Evolutionary conservation across 2,797 vertebrate species (phyloP).

Genomic region (Delichon dasypus): DNA sequence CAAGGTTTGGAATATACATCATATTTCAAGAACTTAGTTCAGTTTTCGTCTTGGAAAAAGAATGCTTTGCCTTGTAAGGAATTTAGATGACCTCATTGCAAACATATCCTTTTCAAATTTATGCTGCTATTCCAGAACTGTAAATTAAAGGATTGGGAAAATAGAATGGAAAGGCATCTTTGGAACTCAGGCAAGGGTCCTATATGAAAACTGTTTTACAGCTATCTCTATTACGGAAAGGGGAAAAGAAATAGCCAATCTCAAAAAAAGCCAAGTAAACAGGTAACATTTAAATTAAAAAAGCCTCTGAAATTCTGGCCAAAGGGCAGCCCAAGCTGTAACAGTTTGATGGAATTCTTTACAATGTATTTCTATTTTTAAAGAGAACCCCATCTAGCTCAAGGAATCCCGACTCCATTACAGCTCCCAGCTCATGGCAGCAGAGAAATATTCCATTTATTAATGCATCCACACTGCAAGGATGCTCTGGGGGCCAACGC

Average conservation of each 20-base stretch:
- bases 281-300: constrained; percentile 52
- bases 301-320: constrained; percentile 15
- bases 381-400: constrained; percentile 36
- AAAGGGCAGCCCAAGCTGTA: constrained; percentile 34
- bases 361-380: constrained; percentile 54
- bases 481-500: constrained; percentile 57
- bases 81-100: constrained; percentile 24
- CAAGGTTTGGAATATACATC: constrained; percentile 16
- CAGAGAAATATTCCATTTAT: constrained; percentile 56
- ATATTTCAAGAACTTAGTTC: background rate
- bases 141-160: constrained; percentile 9
- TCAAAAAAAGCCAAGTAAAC: constrained; percentile 29
- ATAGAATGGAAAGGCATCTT: background rate
- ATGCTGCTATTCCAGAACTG: background rate
- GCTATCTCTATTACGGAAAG: background rate
- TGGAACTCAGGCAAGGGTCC: background rate
- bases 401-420: constrained; percentile 60
- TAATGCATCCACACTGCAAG: constrained; percentile 36
- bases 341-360: constrained; percentile 61
- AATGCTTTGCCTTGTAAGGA: constrained; percentile 8
- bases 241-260: background rate
- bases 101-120: background rate
- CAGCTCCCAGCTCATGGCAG: constrained; percentile 41
- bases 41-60: constrained; percentile 4
- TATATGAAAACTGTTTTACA: background rate